A percentile compares a stretch with the other conserved stretches of the same genome.
phyloP scores from a whole-genome alignment of 2,888 invertebrate species.

The Mallateleia sp. region DNA sequence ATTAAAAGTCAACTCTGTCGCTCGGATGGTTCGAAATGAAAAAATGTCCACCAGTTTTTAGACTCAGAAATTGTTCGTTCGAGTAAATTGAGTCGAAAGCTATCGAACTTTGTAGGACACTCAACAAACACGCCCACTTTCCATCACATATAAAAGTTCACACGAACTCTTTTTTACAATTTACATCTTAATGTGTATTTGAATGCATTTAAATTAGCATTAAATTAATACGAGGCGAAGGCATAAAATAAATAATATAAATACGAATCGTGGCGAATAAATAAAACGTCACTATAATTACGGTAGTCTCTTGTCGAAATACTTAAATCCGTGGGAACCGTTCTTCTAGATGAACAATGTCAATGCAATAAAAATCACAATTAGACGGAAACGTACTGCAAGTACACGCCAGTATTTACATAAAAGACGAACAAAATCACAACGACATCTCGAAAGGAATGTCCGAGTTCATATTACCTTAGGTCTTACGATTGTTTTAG shows the following conservation, averaged over 20 bases:
- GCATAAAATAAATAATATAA: conserved; percentile 26
- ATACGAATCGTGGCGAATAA: not conserved
- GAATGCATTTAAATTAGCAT: not conserved
- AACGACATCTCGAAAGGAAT: conserved; percentile 42
- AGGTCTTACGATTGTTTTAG: conserved; percentile 44
- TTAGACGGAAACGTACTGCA: conserved; percentile 26
- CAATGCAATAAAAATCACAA: conserved; percentile 27
- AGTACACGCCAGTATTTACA: conserved; percentile 37
- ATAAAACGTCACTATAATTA: not conserved
- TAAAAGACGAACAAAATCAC: conserved; percentile 43
- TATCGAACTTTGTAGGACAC: conserved; percentile 60
- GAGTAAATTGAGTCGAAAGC: conserved; percentile 32
- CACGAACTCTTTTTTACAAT: conserved; percentile 28
- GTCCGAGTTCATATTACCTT: conserved; percentile 33
- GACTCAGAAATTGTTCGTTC: conserved; percentile 29
- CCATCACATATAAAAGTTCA: conserved; percentile 22
- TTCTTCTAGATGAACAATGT: too few species aligned
- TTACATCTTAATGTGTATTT: conserved; percentile 26
- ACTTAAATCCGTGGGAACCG: conserved; percentile 8
- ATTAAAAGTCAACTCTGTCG: too few species aligned
- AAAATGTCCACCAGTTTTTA: too few species aligned
- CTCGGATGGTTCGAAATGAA: too few species aligned
- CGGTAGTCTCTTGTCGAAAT: not conserved
- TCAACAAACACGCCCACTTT: conserved; percentile 28
- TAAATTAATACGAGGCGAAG: not conserved